These are phyloP conservation scores for Cantharis rufa DNA, from an alignment of 2,888 invertebrate species.

Conservation along the genomic window DNA sequence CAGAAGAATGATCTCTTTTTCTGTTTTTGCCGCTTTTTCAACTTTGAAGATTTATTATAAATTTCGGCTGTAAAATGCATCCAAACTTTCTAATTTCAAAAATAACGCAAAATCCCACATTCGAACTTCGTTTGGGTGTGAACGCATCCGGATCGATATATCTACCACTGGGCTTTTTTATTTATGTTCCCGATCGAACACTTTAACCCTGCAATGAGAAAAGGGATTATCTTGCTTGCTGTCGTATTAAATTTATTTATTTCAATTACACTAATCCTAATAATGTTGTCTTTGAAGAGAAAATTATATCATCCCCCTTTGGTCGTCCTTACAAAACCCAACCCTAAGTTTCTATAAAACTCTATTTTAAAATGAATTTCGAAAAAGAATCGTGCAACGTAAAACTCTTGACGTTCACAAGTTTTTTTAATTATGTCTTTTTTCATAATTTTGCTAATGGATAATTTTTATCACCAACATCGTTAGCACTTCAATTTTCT, in stretches of 20 bases:
- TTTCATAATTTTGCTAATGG: not conserved
- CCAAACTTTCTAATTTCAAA: not conserved
- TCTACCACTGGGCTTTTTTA: not conserved
- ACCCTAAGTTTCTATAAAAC: not conserved
- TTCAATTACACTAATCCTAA: not conserved
- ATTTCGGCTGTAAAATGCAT: not conserved
- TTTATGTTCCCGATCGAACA: not conserved
- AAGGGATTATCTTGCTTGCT: not conserved
- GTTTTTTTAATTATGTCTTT: not conserved
- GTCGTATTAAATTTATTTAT: not conserved
- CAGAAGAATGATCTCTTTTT: not conserved
- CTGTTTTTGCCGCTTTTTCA: not conserved
- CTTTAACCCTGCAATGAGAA: not conserved
- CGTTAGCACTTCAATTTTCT: not conserved
- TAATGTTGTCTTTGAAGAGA: not conserved
- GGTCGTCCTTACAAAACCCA: not conserved
- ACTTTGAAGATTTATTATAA: not conserved
- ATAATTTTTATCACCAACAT: not conserved
- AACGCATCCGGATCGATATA: not conserved
- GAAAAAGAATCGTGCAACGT: not conserved
- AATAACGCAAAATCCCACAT: not conserved
- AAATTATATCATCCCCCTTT: not conserved
- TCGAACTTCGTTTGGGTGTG: not conserved
- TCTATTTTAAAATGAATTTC: not conserved
- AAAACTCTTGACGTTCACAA: not conserved